A percentile compares a stretch with the other conserved stretches of the same genome.
These are phyloP conservation scores for Drosophila melanosoma DNA, from an alignment of 2,888 invertebrate genomes.

Conservation along the genomic window DNA sequence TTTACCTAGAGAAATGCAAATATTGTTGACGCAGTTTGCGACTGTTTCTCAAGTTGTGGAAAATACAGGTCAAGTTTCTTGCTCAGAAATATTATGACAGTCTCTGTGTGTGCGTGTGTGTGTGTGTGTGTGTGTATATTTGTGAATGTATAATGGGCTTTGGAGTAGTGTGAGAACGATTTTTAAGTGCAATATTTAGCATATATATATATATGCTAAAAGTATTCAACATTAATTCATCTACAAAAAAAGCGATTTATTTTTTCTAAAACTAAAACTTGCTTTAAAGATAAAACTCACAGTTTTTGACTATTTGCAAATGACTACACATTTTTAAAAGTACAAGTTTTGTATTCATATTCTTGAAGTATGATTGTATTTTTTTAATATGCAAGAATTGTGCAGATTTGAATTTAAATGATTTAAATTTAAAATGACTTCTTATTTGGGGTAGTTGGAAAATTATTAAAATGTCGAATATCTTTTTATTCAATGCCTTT, in stretches of 20 bases:
- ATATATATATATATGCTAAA: background rate
- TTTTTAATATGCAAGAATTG: background rate
- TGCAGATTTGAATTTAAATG: background rate
- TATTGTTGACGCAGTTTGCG: constrained; percentile 47
- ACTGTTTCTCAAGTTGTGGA: constrained; percentile 42
- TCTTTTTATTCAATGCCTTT: background rate
- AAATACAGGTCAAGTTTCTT: constrained; percentile 68
- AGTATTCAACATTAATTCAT: background rate
- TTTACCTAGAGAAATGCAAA: constrained; percentile 71
- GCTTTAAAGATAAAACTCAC: background rate
- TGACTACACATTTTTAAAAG: background rate
- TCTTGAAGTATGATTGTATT: background rate
- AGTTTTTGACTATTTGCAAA: background rate
- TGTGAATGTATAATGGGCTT: too few relatives aligned
- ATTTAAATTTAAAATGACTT: background rate
- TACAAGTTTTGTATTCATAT: background rate
- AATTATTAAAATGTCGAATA: background rate
- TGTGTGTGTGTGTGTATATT: background rate
- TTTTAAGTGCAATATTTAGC: constrained; percentile 12
- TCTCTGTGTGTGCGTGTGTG: background rate
- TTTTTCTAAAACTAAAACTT: background rate
- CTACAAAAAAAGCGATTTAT: background rate
- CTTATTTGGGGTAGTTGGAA: too few relatives aligned
- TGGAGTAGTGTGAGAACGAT: too few relatives aligned
- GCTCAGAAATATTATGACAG: constrained; percentile 20